Evolutionary conservation across 2,797 vertebrate genomes (phyloP), one percentile per base, ranked within the genome.

Genomic region (Denticeps clupeoides): DNA sequence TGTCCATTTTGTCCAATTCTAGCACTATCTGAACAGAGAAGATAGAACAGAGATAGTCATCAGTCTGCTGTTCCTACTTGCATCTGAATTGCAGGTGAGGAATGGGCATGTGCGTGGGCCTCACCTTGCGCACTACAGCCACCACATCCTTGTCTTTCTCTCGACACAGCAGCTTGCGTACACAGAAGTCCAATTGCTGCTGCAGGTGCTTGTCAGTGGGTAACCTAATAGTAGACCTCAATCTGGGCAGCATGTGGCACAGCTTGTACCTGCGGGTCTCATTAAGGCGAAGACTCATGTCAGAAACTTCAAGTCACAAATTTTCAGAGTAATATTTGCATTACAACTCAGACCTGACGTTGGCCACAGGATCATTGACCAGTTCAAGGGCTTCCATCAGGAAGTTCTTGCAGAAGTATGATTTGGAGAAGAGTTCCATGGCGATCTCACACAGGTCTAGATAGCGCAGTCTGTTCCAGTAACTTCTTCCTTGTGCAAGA

Each of bases 81-180:
- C n/a, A n/a, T n/a, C n/a, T n/a, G n/a, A n/a, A n/a, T n/a, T n/a
- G n/a, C n/a, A n/a, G n/a, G 41, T n/a, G 46, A 45, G 26, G 25
- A 19, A 45, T 18, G 15, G 28, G 43, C 13, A 29, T 4, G 10
- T 2, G 26, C 27, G 23, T 22, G 8, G 13, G 15, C 18, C 56
- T 54, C 50, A 64, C 56, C 49, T 57, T 64, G 15, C 62, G 49
- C 15, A 61, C 27, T 15, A 38, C 64, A 49, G 76, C 83, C 65
- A 94, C 70, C 13, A 95, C 91, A 31, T 97, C 93, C 70, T 92
- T 93, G 71, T 97, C 93, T 64, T 89, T 94, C 51, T 97, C 93
- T 56, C 88, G 84, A 70, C 90, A 94, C 5, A 96, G 68, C 52
- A 95, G 80, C 53, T 90, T 93, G 41, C 90, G 82, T 50, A 97